Base-by-base conservation (phyloP, 2,113 vertebrate species). In the Ancistrus triradiatus region DNA sequence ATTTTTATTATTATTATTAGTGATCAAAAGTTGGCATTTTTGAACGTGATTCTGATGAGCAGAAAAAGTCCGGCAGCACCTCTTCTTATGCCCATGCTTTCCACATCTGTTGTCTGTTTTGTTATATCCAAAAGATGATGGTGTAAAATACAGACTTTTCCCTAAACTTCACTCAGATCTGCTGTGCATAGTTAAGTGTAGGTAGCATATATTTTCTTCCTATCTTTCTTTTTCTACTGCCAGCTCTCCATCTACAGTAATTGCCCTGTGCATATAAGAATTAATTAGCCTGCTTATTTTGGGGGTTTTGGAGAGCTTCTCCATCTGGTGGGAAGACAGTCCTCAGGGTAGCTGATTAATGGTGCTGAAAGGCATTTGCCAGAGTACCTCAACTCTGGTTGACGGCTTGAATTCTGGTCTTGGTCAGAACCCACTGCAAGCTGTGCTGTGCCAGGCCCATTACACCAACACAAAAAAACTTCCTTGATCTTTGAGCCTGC, bases 231-330 rank as follows among this genome's bases (percentile, higher is more conserved):
- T 59, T 63, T 57, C 35, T 28, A 21, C 24, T 25, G 22, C 62
- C 58, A 61, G 25, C 70, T 61, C 84, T 91, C 90, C 91, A 91
- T 95, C 92, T 95, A n/a, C n/a, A n/a, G n/a, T n/a, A 95, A 95
- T 96, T 95, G 92, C 89, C 90, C 90, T 93, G 90, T 93, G 91
- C 93, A 91, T 92, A 95, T 95, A 94, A 93, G 93, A 96, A 97
- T 97, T 95, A 95, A 98, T 98, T 98, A 96, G 92, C 90, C 89
- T 69, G 86, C 91, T 96, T 93, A 93, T 94, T 95, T 96, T 94
- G 90, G 90, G 83, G 80, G 79, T 90, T 93, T 91, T 91, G 85
- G 89, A 92, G 88, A 89, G 87, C 86, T 90, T 94, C 88, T 92
- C 94, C 91, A 95, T 95, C 94, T 98, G 94, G 93, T 91, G 89